Conservation (phyloP, 2,113 vertebrate species). For the Junco hyemalis region DNA sequence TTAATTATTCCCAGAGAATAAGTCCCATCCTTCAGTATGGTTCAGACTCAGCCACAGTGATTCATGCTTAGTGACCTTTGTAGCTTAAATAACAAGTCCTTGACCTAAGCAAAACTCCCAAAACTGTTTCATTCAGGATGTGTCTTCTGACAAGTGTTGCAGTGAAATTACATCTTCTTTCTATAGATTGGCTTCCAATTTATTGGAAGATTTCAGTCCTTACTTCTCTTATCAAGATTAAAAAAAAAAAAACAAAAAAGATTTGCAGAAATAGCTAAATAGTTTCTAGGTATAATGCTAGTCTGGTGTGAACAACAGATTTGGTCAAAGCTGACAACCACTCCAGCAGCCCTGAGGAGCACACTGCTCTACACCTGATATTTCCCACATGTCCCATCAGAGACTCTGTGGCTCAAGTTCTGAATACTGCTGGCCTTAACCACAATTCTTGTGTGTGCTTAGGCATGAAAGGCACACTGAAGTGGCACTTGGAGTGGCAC, state of each 20-base stretch:
- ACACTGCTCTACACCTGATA: not conserved
- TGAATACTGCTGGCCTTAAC: not conserved
- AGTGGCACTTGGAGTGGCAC: not conserved
- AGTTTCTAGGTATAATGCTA: not conserved
- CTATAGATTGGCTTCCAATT: not conserved
- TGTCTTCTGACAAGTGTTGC: not conserved
- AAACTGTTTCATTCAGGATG: not conserved
- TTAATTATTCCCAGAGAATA: not conserved
- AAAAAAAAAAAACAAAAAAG: too few relatives aligned
- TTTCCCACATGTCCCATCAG: not conserved
- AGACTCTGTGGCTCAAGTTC: not conserved
- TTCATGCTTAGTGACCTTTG: not conserved
- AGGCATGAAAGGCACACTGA: not conserved
- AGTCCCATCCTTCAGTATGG: not conserved
- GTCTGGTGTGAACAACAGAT: not conserved
- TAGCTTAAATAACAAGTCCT: not conserved
- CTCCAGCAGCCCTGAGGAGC: not conserved
- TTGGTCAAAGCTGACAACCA: not conserved
- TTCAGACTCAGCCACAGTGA: not conserved
- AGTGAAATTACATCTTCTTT: not conserved
- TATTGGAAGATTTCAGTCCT: not conserved
- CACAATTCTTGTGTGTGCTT: not conserved
- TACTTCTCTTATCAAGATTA: not conserved
- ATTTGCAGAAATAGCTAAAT: not conserved
- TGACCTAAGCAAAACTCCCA: not conserved